A percentile compares a stretch with the other conserved stretches of the same genome.
Conservation (phyloP, 64 coral and sea anemone species). For the Pocillopora verrucosa region DNA sequence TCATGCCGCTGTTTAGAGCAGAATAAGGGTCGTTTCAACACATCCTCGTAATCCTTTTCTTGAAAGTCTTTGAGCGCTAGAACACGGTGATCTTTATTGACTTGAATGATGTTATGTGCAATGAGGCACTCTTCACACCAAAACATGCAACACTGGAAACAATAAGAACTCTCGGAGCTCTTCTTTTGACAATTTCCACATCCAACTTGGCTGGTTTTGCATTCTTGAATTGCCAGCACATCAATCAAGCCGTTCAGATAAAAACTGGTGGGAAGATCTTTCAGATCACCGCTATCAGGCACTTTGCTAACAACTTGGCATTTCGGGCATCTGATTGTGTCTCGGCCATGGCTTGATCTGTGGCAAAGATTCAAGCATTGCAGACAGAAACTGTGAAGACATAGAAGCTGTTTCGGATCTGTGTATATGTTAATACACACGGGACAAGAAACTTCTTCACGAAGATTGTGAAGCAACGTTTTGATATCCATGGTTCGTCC, state of each 20-base stretch:
- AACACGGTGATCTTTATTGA: neutral
- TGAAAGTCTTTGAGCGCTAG: constrained; percentile 31
- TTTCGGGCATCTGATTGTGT: too few species aligned
- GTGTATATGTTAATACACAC: too few species aligned
- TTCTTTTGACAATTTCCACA: neutral
- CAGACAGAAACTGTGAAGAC: too few species aligned
- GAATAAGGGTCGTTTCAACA: constrained; percentile 2
- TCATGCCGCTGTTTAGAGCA: neutral
- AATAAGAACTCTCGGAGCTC: neutral
- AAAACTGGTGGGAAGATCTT: neutral
- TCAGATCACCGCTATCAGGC: too few species aligned
- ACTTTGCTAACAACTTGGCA: too few species aligned
- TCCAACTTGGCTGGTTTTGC: neutral
- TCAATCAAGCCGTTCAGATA: constrained; percentile 2
- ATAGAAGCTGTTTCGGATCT: too few species aligned
- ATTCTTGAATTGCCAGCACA: neutral
- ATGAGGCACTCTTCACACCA: neutral
- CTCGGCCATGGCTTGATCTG: too few species aligned
- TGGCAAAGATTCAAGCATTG: too few species aligned
- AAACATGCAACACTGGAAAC: constrained; percentile 2
- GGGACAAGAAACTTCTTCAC: too few species aligned
- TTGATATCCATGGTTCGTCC: too few species aligned
- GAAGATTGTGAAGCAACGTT: too few species aligned
- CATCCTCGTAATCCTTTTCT: constrained; percentile 23
- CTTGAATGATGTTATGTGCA: neutral